A percentile compares a stretch with the other conserved stretches of the same genome.
These are phyloP conservation scores for Pachymerium ferrugineum DNA, from an alignment of 2,888 invertebrate genomes.

Conservation along the genomic window DNA sequence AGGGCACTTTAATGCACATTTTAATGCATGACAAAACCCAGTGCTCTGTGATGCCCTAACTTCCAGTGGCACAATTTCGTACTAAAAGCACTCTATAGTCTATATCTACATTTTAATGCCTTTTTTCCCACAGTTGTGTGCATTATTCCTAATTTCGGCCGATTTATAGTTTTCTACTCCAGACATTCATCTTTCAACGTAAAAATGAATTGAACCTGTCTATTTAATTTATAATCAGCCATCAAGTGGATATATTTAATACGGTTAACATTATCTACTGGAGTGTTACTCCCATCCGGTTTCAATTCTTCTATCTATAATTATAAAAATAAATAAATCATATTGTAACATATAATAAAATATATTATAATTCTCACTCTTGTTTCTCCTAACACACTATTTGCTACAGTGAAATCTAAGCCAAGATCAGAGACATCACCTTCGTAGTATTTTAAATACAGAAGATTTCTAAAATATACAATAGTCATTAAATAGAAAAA, in stretches of 20 bases:
- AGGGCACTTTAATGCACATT: too few species aligned
- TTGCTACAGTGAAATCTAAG: constrained; percentile 86
- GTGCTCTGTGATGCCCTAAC: too few species aligned
- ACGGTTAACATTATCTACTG: constrained; percentile 84
- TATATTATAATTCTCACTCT: constrained; percentile 52
- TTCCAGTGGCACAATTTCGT: too few species aligned
- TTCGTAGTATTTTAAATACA: constrained; percentile 76
- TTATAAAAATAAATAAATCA: constrained; percentile 37
- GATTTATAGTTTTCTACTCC: too few species aligned
- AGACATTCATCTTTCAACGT: not conserved
- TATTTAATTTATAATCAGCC: constrained; percentile 92
- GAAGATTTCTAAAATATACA: constrained; percentile 60
- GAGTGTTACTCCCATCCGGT: constrained; percentile 79
- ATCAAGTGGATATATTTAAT: constrained; percentile 95
- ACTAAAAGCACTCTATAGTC: too few species aligned
- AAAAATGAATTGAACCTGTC: constrained; percentile 57
- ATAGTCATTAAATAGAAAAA: too few species aligned
- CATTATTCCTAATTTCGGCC: too few species aligned
- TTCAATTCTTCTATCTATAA: constrained; percentile 78
- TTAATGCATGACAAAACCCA: too few species aligned
- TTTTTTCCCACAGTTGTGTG: too few species aligned
- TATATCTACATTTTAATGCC: too few species aligned
- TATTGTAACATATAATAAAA: constrained; percentile 30
- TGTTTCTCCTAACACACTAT: constrained; percentile 83
- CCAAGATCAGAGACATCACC: constrained; percentile 77